Evolutionary conservation across 2,113 vertebrate species (phyloP).

Genomic region (Elanus axillaris): DNA sequence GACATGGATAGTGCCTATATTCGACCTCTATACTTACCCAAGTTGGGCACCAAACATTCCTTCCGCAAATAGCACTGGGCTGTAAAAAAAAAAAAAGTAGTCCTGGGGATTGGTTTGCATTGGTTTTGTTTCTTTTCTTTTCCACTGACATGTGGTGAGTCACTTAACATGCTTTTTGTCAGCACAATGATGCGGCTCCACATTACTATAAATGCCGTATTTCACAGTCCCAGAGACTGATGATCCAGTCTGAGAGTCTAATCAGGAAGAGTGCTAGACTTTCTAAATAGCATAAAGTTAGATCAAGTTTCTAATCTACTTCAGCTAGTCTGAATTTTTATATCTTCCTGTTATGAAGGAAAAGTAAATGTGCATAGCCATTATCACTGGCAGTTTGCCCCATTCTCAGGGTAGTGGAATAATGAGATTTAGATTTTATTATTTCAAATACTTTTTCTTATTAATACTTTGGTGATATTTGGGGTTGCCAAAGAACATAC

Average conservation of each 20-base stretch:
- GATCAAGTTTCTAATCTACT: neutral
- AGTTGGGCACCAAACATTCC: slow-evolving; percentile 75
- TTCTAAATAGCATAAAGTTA: neutral
- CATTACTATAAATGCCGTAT: neutral
- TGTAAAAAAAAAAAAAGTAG: slow-evolving; percentile 41
- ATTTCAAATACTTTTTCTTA: neutral
- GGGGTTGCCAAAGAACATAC: neutral
- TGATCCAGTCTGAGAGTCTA: neutral
- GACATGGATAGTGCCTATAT: slow-evolving; percentile 85
- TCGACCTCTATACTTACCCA: slow-evolving; percentile 83
- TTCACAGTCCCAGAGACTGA: neutral
- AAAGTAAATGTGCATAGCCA: neutral
- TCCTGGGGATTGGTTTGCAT: neutral
- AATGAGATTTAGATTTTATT: neutral
- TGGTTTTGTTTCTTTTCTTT: neutral
- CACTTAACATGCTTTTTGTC: neutral
- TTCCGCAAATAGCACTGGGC: slow-evolving; percentile 67
- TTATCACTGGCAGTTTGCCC: neutral
- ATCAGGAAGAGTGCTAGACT: neutral
- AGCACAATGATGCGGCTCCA: neutral
- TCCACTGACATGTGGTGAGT: neutral
- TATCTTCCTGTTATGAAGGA: slow-evolving; percentile 32
- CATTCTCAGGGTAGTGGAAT: slow-evolving; percentile 6
- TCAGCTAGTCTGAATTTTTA: slow-evolving; percentile 27
- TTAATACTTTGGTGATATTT: neutral